Percentiles rank a stretch among this genome's conserved stretches.
phyloP scores from a whole-genome alignment of 2,113 vertebrate species.

The Rhynchopsitta pachyrhyncha region DNA sequence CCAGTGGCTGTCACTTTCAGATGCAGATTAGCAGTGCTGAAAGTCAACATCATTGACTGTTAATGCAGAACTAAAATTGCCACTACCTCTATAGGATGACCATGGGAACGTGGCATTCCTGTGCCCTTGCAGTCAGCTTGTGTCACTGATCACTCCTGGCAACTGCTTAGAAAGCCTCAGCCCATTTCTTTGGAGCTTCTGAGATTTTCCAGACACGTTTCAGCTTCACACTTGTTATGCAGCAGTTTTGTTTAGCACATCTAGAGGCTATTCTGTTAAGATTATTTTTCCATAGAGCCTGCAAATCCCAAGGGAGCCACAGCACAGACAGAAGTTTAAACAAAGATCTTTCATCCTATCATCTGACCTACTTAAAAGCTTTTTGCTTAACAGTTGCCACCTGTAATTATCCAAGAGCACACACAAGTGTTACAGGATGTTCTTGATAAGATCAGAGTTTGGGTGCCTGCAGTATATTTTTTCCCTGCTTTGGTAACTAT shows the following conservation, averaged over 20 bases:
- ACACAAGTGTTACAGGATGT: background rate
- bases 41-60: background rate
- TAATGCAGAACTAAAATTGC: background rate
- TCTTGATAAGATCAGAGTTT: background rate
- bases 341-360: background rate
- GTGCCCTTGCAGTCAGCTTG: background rate
- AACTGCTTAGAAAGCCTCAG: background rate
- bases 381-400: background rate
- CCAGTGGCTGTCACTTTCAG: background rate
- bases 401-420: background rate
- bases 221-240: background rate
- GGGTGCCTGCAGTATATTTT: background rate
- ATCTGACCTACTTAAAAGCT: background rate
- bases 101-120: accelerated
- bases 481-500: background rate
- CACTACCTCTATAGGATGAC: background rate
- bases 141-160: background rate
- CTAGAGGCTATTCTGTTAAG: background rate
- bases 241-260: background rate
- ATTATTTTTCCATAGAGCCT: background rate
- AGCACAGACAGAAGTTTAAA: background rate
- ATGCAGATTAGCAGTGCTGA: background rate
- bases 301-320: background rate
- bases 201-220: background rate
- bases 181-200: background rate